Evolutionary conservation across 2,888 invertebrate genomes (phyloP).

Genomic region (Amaurobius ferox): DNA sequence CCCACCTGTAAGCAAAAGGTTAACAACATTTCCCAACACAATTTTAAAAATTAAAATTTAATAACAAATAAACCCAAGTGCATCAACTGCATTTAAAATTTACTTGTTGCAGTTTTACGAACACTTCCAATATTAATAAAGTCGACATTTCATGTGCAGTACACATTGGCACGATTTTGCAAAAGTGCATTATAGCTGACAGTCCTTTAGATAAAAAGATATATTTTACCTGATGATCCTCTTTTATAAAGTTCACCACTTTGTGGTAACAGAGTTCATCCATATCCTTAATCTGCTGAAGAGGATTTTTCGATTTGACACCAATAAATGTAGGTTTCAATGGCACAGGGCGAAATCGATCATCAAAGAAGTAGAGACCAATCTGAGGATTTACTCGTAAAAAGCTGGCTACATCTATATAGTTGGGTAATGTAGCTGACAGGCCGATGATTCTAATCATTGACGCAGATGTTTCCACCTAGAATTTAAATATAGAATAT

Average conservation of each 20-base stretch:
- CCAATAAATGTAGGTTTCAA: slow-evolving; percentile 94
- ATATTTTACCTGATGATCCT: slow-evolving; percentile 88
- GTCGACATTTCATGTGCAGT: too few relatives aligned
- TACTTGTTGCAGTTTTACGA: too few relatives aligned
- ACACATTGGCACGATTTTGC: too few relatives aligned
- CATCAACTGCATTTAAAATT: too few relatives aligned
- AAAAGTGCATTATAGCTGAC: too few relatives aligned
- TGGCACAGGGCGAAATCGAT: slow-evolving; percentile 96
- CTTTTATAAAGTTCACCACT: slow-evolving; percentile 88
- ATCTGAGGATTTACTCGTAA: slow-evolving; percentile 92
- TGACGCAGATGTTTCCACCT: slow-evolving; percentile 90
- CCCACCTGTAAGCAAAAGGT: too few relatives aligned
- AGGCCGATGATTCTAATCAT: slow-evolving; percentile 87
- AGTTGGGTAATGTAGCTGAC: slow-evolving; percentile 98
- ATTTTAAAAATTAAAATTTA: too few relatives aligned
- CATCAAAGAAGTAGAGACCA: slow-evolving; percentile 96
- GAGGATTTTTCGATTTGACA: slow-evolving; percentile 83
- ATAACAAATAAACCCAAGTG: too few relatives aligned
- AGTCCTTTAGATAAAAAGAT: too few relatives aligned
- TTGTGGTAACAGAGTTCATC: slow-evolving; percentile 96
- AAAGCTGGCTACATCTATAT: slow-evolving; percentile 95
- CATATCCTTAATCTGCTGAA: slow-evolving; percentile 86
- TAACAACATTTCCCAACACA: too few relatives aligned
- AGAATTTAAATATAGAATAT: slow-evolving; percentile 74
- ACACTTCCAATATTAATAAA: too few relatives aligned